Conservation (phyloP, 1,140 invertebrate genomes). For the Aporrectodea caliginosa region DNA sequence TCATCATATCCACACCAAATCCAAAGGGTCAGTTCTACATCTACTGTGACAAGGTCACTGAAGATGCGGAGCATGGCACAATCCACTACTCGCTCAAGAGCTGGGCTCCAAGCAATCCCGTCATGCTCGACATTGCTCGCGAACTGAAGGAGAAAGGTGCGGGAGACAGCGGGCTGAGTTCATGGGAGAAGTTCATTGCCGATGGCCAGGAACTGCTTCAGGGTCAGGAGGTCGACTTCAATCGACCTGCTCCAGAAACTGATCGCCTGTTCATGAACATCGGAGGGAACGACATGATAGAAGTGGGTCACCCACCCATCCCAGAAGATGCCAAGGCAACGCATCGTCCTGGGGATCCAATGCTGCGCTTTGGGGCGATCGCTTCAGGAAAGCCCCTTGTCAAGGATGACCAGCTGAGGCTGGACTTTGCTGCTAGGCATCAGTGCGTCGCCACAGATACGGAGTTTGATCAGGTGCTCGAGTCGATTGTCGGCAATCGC, state of each 20-base stretch:
- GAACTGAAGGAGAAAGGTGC: constrained; percentile 5
- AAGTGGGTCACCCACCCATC: constrained; percentile 27
- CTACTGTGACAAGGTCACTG: constrained; percentile 36
- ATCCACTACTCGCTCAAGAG: constrained; percentile 46
- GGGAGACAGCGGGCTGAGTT: constrained; percentile 18
- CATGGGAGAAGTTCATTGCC: neutral
- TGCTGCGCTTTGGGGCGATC: constrained; percentile 70
- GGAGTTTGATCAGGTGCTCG: constrained; percentile 75
- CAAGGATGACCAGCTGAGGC: constrained; percentile 55
- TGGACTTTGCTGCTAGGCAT: constrained; percentile 20
- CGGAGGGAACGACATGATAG: constrained; percentile 49
- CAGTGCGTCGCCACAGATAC: constrained; percentile 64
- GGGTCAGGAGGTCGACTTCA: neutral
- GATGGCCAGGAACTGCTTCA: neutral
- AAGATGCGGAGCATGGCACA: constrained; percentile 41
- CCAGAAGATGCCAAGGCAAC: constrained; percentile 36
- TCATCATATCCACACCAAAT: constrained; percentile 80
- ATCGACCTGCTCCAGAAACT: neutral
- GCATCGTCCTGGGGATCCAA: constrained; percentile 41
- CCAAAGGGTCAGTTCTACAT: constrained; percentile 26
- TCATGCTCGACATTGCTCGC: constrained; percentile 1
- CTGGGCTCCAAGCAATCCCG: constrained; percentile 38
- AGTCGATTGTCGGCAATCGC: constrained; percentile 78
- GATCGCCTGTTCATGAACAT: neutral
- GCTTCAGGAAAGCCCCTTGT: constrained; percentile 70